Conservation (phyloP, 2,888 invertebrate species). For the Sphaerolaimus hirsutus region DNA sequence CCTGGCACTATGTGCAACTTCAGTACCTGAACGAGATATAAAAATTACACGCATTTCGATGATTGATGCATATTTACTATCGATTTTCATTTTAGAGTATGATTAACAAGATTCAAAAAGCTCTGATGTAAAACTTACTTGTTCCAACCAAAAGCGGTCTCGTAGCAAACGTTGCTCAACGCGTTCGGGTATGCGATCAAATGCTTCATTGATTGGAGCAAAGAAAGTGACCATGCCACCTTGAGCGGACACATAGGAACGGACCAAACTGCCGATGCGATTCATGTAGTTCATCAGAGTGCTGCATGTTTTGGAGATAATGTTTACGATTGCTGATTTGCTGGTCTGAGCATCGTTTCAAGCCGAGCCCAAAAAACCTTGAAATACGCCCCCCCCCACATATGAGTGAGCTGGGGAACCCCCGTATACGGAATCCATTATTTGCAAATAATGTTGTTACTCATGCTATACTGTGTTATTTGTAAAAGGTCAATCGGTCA, state of each 20-base stretch:
- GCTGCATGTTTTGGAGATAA: too few relatives aligned
- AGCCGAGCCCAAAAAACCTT: too few relatives aligned
- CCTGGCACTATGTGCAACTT: conserved; percentile 25
- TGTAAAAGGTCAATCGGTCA: too few relatives aligned
- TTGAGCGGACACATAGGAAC: conserved; percentile 20
- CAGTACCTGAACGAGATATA: conserved; percentile 13
- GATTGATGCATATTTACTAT: too few relatives aligned
- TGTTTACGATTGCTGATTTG: too few relatives aligned
- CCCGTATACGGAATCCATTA: too few relatives aligned
- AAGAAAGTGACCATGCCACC: conserved; percentile 22
- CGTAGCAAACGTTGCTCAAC: conserved; percentile 21
- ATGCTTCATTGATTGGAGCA: conserved; percentile 25
- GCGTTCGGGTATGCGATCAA: conserved; percentile 23
- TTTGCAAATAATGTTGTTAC: too few relatives aligned
- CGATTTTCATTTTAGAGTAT: background rate
- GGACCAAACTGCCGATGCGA: conserved; percentile 20
- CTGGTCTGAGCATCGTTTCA: too few relatives aligned
- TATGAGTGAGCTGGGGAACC: too few relatives aligned
- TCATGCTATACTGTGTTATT: too few relatives aligned
- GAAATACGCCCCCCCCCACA: too few relatives aligned
- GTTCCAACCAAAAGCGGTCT: conserved; percentile 24
- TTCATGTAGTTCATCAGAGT: conserved; percentile 24
- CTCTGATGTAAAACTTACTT: conserved; percentile 10
- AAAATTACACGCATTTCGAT: too few relatives aligned
- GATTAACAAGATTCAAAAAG: background rate